Percentiles rank a stretch among this genome's conserved stretches.
These are phyloP conservation scores for Catalaphyllia jardinei DNA, from an alignment of 64 coral and sea anemone species.

Conservation along the genomic window DNA sequence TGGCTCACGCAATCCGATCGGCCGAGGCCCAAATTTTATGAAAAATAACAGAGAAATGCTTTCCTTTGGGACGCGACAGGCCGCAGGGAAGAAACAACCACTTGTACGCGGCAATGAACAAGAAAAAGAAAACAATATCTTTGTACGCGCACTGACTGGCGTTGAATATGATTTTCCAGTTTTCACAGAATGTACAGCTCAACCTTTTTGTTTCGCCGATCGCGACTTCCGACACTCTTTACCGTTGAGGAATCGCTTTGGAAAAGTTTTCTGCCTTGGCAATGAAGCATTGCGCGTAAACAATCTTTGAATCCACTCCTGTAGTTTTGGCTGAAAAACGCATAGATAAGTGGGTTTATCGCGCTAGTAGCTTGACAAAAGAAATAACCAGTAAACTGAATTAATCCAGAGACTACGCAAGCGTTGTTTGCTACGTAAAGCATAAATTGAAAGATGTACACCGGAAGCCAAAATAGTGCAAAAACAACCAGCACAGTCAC, in stretches of 20 bases:
- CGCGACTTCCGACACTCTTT: neutral
- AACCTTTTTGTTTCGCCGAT: neutral
- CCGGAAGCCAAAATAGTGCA: constrained; percentile 58
- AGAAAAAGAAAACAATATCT: no score
- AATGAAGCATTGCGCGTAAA: neutral
- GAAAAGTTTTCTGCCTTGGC: neutral
- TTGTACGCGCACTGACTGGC: no score
- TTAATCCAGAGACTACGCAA: neutral
- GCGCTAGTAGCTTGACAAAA: constrained; percentile 58
- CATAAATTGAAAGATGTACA: constrained; percentile 47
- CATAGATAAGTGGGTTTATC: constrained; percentile 51
- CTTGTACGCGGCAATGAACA: no score
- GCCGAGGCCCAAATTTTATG: no score
- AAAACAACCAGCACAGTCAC: constrained; percentile 41
- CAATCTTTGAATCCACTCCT: constrained; percentile 17
- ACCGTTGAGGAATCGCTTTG: neutral
- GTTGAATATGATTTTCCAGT: no score
- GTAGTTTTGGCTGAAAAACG: constrained; percentile 60
- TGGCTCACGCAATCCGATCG: no score
- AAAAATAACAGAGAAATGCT: no score
- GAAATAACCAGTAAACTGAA: constrained; percentile 68
- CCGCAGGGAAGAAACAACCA: no score
- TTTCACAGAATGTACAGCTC: neutral
- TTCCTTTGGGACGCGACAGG: no score
- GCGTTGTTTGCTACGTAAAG: neutral